phyloP scores from a whole-genome alignment of 1,140 invertebrate species.

The Chymomyza costata region DNA sequence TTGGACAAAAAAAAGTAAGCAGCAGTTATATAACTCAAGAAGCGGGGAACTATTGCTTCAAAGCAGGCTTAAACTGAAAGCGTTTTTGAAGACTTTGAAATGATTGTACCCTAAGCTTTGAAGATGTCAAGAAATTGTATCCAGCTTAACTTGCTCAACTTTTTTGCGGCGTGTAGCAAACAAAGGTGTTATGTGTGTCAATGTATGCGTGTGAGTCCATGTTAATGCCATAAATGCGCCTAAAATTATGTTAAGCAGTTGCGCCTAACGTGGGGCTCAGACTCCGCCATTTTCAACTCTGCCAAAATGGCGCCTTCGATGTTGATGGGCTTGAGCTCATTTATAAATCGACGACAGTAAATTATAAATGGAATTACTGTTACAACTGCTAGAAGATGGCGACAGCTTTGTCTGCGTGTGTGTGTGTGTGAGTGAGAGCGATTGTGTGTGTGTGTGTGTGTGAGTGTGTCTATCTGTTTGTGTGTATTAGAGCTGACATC shows the following conservation, averaged over 20 bases:
- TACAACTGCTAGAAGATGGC: too few relatives aligned
- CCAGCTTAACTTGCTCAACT: too few relatives aligned
- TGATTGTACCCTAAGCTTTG: too few relatives aligned
- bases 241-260: slow-evolving; percentile 59
- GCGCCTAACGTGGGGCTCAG: slow-evolving; percentile 9
- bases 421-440: not conserved
- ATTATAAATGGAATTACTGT: slow-evolving; percentile 67
- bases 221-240: slow-evolving; percentile 52
- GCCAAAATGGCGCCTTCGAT: slow-evolving; percentile 13
- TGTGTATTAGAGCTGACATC: slow-evolving; percentile 16
- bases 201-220: too few relatives aligned
- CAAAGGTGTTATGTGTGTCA: too few relatives aligned
- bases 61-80: too few relatives aligned
- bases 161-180: too few relatives aligned
- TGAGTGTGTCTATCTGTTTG: slow-evolving; percentile 4
- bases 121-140: too few relatives aligned
- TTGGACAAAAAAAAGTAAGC: too few relatives aligned
- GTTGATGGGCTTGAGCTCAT: slow-evolving; percentile 62
- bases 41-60: too few relatives aligned
- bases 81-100: too few relatives aligned
- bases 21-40: too few relatives aligned
- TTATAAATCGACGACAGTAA: slow-evolving; percentile 67
- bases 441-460: not conserved
- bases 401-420: not conserved
- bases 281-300: slow-evolving; percentile 8